These are phyloP conservation scores for Cryptoprocta ferox DNA, from an alignment of 2,797 vertebrate genomes.

Conservation along the genomic window DNA sequence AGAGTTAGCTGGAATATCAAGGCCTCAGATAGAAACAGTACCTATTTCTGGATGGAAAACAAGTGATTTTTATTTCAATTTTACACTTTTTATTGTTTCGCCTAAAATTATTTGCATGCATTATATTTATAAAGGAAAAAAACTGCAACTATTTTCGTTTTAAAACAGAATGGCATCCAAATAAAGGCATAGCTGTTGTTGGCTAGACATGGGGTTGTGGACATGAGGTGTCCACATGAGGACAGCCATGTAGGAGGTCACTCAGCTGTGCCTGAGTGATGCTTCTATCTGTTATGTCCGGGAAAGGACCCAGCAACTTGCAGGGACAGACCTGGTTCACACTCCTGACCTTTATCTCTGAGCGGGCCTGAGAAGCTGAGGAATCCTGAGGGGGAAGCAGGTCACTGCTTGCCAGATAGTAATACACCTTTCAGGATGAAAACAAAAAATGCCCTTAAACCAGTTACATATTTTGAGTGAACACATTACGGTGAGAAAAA, in stretches of 20 bases:
- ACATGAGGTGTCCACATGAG: background rate
- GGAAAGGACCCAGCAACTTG: background rate
- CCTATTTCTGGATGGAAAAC: background rate
- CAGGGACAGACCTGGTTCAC: background rate
- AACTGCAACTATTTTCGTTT: background rate
- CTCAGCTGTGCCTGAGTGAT: background rate
- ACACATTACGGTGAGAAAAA: background rate
- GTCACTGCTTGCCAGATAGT: background rate
- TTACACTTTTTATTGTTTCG: background rate
- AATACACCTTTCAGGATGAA: background rate
- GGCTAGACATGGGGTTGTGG: background rate
- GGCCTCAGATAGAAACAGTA: background rate
- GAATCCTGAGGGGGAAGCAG: background rate
- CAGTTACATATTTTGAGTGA: background rate
- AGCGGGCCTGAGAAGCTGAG: background rate
- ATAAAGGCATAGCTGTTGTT: background rate
- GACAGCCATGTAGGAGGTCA: too few relatives aligned
- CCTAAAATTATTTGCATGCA: background rate
- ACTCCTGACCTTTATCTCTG: too few relatives aligned
- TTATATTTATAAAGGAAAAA: background rate
- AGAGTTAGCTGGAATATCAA: background rate
- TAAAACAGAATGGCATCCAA: background rate
- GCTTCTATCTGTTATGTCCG: background rate
- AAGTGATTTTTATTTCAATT: background rate
- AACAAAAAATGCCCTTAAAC: background rate